Evolutionary conservation across 2,797 vertebrate genomes (phyloP).

Genomic region (Sebastes diaconus): DNA sequence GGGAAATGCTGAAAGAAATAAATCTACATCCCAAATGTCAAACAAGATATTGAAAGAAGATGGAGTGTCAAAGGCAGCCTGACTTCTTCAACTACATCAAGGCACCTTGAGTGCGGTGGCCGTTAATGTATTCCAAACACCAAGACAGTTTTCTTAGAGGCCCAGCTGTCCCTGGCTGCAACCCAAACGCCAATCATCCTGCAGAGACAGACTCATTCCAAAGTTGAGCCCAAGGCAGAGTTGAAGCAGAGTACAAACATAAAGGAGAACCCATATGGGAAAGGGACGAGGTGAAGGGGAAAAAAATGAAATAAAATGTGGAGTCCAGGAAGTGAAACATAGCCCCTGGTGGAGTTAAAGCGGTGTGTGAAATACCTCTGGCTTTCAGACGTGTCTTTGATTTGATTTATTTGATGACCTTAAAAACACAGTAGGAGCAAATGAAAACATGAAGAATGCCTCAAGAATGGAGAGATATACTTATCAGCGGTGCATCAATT

Average conservation of each 20-base stretch:
- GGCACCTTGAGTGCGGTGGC: constrained; percentile 54
- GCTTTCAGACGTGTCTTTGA: constrained; percentile 46
- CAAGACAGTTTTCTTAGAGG: constrained; percentile 53
- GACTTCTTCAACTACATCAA: constrained; percentile 64
- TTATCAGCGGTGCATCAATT: constrained; percentile 7
- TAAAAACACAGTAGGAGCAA: constrained; percentile 43
- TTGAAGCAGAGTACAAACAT: constrained; percentile 69
- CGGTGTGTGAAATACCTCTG: constrained; percentile 57
- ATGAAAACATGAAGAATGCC: constrained; percentile 48
- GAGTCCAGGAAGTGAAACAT: constrained; percentile 51
- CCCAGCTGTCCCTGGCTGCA: constrained; percentile 65
- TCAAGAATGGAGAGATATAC: constrained; percentile 2
- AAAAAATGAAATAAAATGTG: constrained; percentile 36
- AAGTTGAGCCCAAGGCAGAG: constrained; percentile 67
- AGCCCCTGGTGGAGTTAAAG: constrained; percentile 52
- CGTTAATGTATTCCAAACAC: constrained; percentile 65
- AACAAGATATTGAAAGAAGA: constrained; percentile 67
- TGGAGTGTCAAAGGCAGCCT: constrained; percentile 57
- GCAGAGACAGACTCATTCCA: constrained; percentile 60
- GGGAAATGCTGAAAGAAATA: constrained; percentile 58
- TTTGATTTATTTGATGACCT: constrained; percentile 66
- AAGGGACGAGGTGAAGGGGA: constrained; percentile 32
- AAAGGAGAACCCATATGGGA: constrained; percentile 59
- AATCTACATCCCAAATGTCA: constrained; percentile 73
- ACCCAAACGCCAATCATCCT: constrained; percentile 66